These are phyloP conservation scores for Omphaloscelis lunosa DNA, from an alignment of 2,888 invertebrate genomes.

Conservation along the genomic window DNA sequence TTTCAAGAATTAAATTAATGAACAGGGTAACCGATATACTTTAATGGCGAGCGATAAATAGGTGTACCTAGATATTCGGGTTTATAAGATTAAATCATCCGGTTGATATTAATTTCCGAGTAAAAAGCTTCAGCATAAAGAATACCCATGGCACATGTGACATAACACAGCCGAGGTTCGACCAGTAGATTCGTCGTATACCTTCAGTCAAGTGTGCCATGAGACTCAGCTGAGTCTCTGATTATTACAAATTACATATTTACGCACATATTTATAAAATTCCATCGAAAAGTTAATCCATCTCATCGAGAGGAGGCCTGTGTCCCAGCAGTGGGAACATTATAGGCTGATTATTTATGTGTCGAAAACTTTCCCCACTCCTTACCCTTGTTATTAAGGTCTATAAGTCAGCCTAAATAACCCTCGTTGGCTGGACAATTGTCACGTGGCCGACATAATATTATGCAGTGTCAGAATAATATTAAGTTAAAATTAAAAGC, in stretches of 20 bases:
- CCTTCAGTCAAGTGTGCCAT: too few species aligned
- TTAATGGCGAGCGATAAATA: conserved; percentile 36
- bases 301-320: too few species aligned
- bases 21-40: conserved; percentile 56
- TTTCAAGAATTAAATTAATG: conserved; percentile 45
- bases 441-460: background rate
- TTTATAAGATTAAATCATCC: conserved; percentile 25
- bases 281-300: background rate
- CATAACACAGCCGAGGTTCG: too few species aligned
- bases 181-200: background rate
- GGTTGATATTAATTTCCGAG: conserved; percentile 8
- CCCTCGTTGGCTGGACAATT: background rate
- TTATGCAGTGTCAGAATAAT: too few species aligned
- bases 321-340: too few species aligned
- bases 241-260: background rate
- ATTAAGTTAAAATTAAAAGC: too few species aligned
- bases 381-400: conserved; percentile 2
- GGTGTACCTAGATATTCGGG: conserved; percentile 6
- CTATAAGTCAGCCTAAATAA: background rate
- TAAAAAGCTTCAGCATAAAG: background rate
- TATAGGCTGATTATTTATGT: too few species aligned
- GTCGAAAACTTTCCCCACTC: background rate
- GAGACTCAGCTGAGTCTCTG: background rate
- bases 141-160: background rate
- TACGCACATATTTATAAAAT: background rate